phyloP scores from a whole-genome alignment of 2,797 vertebrate species.

The Urocyon cinereoargenteus region DNA sequence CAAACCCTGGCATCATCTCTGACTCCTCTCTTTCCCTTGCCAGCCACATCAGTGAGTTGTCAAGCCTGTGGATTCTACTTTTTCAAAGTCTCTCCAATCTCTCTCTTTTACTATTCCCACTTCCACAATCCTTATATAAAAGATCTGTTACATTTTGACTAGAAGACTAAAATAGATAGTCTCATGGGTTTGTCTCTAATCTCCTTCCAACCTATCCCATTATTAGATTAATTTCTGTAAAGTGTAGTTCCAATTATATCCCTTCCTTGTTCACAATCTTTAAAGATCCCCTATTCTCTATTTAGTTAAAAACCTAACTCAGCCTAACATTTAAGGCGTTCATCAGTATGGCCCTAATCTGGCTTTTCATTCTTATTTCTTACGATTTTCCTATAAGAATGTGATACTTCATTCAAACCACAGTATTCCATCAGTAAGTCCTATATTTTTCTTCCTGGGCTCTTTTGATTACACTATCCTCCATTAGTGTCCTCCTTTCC shows the following conservation, averaged over 20 bases:
- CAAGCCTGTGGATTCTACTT: slow-evolving; percentile 15
- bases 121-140: background rate
- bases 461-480: background rate
- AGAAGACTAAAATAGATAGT: slow-evolving; percentile 1
- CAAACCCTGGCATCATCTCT: slow-evolving; percentile 14
- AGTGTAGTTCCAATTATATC: background rate
- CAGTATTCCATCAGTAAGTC: background rate
- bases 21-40: background rate
- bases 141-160: slow-evolving; percentile 44
- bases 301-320: slow-evolving; percentile 11
- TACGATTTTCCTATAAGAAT: background rate
- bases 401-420: background rate
- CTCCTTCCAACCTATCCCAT: background rate
- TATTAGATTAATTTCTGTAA: slow-evolving; percentile 57
- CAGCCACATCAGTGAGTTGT: slow-evolving; percentile 10
- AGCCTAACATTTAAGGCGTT: background rate
- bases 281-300: background rate
- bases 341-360: background rate
- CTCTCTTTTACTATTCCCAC: background rate
- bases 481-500: background rate
- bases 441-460: background rate
- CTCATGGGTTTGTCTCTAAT: background rate
- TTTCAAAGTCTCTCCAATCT: background rate
- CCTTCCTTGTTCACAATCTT: slow-evolving; percentile 41
- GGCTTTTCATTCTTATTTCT: background rate